Evolutionary conservation across 1,140 invertebrate genomes (phyloP).

Genomic region (Orchestia grillus): DNA sequence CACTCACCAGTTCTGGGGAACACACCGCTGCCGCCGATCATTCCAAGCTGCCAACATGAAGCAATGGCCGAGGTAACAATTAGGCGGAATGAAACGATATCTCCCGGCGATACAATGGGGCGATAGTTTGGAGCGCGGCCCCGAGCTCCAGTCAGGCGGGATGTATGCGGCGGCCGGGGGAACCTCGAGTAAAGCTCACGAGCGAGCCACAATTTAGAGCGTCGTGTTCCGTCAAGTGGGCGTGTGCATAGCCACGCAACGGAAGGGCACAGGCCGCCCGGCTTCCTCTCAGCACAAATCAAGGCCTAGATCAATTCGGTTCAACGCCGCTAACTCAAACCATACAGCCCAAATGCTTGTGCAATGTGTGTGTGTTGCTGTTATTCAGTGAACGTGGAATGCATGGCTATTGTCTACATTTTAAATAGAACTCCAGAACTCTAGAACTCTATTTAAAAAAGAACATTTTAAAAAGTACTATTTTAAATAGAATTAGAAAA

Average conservation of each 20-base stretch:
- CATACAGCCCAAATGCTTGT: neutral
- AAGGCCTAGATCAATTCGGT: neutral
- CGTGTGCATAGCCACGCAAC: too few relatives aligned
- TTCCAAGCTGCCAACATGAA: neutral
- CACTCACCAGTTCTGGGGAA: neutral
- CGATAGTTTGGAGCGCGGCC: neutral
- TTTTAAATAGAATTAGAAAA: too few relatives aligned
- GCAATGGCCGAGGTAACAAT: neutral
- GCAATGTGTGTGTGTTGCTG: neutral
- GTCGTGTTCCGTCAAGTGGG: neutral
- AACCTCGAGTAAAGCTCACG: neutral
- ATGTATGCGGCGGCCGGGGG: neutral
- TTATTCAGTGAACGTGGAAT: neutral
- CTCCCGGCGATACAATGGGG: neutral
- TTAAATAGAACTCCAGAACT: too few relatives aligned
- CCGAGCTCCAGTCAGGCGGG: neutral
- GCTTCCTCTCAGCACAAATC: neutral
- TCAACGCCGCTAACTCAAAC: neutral
- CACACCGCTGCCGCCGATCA: neutral
- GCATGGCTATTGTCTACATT: neutral
- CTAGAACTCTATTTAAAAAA: too few relatives aligned
- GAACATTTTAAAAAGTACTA: too few relatives aligned
- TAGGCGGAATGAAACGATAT: neutral
- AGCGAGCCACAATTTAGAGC: neutral
- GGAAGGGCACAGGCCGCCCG: too few relatives aligned